These are phyloP conservation scores for Hiodon alosoides DNA, from an alignment of 2,113 vertebrate species.

Conservation along the genomic window DNA sequence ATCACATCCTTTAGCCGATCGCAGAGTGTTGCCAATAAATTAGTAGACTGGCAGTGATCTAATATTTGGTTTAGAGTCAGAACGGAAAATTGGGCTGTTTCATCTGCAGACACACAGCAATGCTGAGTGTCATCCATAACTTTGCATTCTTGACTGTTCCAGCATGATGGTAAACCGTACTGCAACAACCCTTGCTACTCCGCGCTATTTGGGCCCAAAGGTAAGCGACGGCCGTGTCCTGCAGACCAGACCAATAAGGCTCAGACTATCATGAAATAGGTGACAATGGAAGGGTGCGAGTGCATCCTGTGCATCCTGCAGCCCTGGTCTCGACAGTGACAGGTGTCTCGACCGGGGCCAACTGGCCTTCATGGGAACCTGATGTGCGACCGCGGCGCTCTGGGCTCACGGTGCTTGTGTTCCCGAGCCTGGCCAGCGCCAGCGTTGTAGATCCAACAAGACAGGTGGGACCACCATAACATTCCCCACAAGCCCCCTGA, in stretches of 20 bases:
- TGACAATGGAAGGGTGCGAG: no score
- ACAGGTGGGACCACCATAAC: background rate
- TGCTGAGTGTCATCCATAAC: background rate
- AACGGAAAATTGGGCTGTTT: background rate
- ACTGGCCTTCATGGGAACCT: no score
- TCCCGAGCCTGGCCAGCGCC: no score
- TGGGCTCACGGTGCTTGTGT: no score
- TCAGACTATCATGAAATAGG: no score
- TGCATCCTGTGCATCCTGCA: no score
- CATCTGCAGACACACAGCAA: background rate
- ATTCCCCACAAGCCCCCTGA: background rate
- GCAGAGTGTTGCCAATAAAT: no score
- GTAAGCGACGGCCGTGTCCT: conserved; percentile 49
- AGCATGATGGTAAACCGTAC: conserved; percentile 91
- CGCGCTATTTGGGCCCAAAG: conserved; percentile 85
- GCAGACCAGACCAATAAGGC: background rate
- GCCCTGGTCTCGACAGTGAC: no score
- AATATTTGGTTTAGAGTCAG: background rate
- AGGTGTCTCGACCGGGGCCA: no score
- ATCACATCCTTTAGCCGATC: no score
- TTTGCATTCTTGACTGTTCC: conserved; percentile 31
- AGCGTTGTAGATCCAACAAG: background rate
- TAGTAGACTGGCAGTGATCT: background rate
- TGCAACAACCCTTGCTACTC: conserved; percentile 90
- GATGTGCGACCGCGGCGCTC: no score